Evolutionary conservation across 2,888 invertebrate genomes (phyloP), one percentile per base, ranked within the genome.

Genomic region (Limenitis camilla): DNA sequence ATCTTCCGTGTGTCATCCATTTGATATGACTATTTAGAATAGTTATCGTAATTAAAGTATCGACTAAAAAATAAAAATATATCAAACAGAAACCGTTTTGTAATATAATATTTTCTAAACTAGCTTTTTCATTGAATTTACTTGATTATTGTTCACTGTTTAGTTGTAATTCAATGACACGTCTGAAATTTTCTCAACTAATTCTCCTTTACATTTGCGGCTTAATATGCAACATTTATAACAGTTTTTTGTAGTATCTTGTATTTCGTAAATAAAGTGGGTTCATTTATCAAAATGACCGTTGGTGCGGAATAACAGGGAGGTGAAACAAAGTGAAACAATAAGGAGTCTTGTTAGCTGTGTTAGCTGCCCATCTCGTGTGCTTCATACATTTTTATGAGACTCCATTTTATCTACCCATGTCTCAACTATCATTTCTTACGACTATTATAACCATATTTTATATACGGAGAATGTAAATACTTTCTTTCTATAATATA

Each of bases 331-430:
- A 62, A 54, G 52, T 44, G 58, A 51, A 59, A 59, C 55, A 60
- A 56, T 59, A 63, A 52, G 52, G 65, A 74, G 82, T 84, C 19
- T 19, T 19, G 19, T 19, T 19, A 19, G 19, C 19, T 19, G 19
- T 72, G 83, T 84, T 85, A 84, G 73, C 71, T 72, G 81, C 74
- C 69, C 78, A 76, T 76, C 72, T 68, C 56, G 61, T 69, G 73
- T 63, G 60, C 63, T 76, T 87, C 86, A 85, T 87, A 84, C 85
- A 87, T 87, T 86, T 87, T 87, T 82, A 87, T 85, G 82, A 83
- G 76, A 60, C 72, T 76, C 52, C 73, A 76, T 78, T 76, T 79
- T 83, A 83, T 74, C 78, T 69, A 84, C 81, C 78, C 82, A 83
- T 85, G 79, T 78, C 72, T 68, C 78, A 75, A 44, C 44, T 44